phyloP scores from a whole-genome alignment of 2,888 invertebrate genomes.

The Sinotaia quadrata region DNA sequence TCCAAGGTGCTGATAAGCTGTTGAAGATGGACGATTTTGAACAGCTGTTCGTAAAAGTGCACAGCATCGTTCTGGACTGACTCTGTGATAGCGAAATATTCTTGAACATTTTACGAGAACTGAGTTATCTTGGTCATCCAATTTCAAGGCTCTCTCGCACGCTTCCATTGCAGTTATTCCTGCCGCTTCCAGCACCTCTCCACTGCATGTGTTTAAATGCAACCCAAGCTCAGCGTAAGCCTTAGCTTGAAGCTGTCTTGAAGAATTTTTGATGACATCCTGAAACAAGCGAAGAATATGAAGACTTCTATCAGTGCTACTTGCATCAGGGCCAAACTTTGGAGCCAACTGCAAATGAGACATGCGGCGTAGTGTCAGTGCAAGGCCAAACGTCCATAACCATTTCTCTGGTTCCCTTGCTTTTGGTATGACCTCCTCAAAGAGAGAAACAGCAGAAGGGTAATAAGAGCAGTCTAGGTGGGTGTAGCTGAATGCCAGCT shows the following conservation, averaged over 20 bases:
- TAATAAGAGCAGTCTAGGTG: not conserved
- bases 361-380: not conserved
- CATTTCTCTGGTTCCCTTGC: slow-evolving; percentile 18
- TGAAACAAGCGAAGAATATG: not conserved
- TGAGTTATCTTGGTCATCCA: slow-evolving; percentile 6
- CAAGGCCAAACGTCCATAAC: slow-evolving; percentile 22
- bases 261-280: slow-evolving; percentile 5
- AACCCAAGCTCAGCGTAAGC: slow-evolving; percentile 14
- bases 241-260: slow-evolving; percentile 10
- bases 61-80: not conserved
- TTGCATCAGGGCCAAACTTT: no score
- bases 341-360: not conserved
- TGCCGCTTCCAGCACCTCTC: not conserved
- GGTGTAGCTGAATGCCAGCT: slow-evolving; percentile 20
- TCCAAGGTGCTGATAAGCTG: slow-evolving; percentile 9
- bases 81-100: slow-evolving; percentile 4
- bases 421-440: not conserved
- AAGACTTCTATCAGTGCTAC: not conserved
- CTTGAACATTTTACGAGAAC: slow-evolving; percentile 12
- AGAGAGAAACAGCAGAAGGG: not conserved
- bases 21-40: not conserved
- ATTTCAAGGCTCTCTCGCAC: slow-evolving; percentile 7
- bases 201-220: not conserved
- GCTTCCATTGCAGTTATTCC: slow-evolving; percentile 1
- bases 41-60: slow-evolving; percentile 11